phyloP scores from a whole-genome alignment of 2,113 vertebrate genomes.

The Tyto alba region DNA sequence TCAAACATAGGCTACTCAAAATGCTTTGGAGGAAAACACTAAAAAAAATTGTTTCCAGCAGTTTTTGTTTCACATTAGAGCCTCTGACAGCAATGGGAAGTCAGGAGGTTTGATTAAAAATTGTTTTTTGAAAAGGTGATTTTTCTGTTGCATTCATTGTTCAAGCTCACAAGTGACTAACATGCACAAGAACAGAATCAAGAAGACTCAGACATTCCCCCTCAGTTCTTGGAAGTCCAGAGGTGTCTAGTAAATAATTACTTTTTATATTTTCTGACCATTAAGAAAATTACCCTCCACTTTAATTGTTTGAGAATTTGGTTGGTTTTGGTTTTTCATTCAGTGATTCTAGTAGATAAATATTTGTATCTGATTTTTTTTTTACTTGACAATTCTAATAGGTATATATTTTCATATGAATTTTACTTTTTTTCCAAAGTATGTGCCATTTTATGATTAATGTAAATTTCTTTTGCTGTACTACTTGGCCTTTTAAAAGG shows the following conservation, averaged over 20 bases:
- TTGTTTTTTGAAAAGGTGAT: neutral
- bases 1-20: neutral
- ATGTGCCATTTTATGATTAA: neutral
- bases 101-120: neutral
- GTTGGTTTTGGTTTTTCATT: neutral
- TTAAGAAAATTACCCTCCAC: neutral
- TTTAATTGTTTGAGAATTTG: neutral
- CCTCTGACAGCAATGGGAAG: neutral
- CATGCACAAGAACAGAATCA: neutral
- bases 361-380: neutral
- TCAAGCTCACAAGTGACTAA: neutral
- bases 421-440: neutral
- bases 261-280: neutral
- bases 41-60: neutral
- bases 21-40: neutral
- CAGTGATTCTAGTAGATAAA: neutral
- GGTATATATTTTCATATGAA: neutral
- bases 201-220: neutral
- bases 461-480: neutral
- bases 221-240: neutral
- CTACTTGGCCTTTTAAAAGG: neutral
- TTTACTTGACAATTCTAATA: neutral
- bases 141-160: neutral
- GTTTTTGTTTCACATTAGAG: neutral
- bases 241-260: neutral